Base-by-base conservation (phyloP, 2,888 invertebrate species). In the Pheosia tremula region DNA sequence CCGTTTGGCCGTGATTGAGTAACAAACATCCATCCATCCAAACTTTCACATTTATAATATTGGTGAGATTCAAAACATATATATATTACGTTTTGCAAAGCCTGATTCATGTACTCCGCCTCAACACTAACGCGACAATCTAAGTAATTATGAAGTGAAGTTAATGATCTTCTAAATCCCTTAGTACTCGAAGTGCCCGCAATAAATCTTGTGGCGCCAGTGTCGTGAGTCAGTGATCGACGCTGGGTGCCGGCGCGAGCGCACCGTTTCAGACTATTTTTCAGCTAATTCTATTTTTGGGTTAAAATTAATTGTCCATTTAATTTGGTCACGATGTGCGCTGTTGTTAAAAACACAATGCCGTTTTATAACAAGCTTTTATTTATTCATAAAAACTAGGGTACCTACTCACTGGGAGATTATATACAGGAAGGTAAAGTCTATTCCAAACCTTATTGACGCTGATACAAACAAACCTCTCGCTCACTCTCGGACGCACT, bases 131-230 rank as follows among this genome's bases (percentile, higher is more conserved):
- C 57, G 71, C 71, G 74, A 74, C 71, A 65, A 69, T 45, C 75
- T 68, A 67, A 72, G 65, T 69, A 74, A 74, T 75, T 76, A 74
- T 74, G 72, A 72, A 63, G 66, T 62, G 63, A 63, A 75, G 69
- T 72, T 71, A 69, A 75, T 74, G 75, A 72, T 74, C 74, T 68
- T 79, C 67, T 77, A 76, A 79, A 80, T 76, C 74, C 77, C 66
- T 78, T 80, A 81, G 82, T 85, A 81, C 76, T 69, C 66, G 74
- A 74, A 79, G 78, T 79, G 80, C 67, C 81, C 81, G 73, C 78
- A 58, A 86, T 90, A 90, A 90, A 91, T 91, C 87, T 81, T 68
- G 74, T 79, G 91, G 91, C 91, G 91, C 91, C 91, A 89, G 79
- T 60, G 75, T 69, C 62, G 79, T 88, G 89, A 88, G 71, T 91